Percentiles rank a stretch among this genome's conserved stretches.
phyloP scores from a whole-genome alignment of 92 coral and sea anemone species.

The Montipora capitata region DNA sequence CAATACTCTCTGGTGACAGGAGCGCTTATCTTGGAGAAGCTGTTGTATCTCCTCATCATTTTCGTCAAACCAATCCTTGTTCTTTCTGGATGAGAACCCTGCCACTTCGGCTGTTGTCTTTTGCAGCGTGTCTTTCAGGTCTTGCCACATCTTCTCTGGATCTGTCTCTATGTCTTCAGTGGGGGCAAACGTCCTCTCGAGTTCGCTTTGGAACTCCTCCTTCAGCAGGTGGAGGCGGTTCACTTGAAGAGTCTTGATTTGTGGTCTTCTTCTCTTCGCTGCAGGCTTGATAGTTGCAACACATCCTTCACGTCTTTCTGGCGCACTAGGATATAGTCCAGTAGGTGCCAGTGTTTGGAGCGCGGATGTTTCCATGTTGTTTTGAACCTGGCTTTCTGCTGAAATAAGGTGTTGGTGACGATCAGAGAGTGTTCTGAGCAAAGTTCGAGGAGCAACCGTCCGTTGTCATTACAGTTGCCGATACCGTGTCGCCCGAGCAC shows the following conservation, averaged over 20 bases:
- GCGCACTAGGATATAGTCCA: slow-evolving; percentile 40
- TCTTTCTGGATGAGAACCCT: slow-evolving; percentile 23
- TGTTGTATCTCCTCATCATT: neutral
- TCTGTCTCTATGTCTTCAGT: too few species aligned
- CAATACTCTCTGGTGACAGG: slow-evolving; percentile 12
- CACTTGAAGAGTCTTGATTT: too few species aligned
- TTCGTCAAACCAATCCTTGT: slow-evolving; percentile 44
- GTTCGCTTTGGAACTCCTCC: too few species aligned
- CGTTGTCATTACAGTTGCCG: neutral
- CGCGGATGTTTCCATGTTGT: slow-evolving; percentile 63
- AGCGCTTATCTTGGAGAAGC: slow-evolving; percentile 8
- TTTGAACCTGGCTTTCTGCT: slow-evolving; percentile 34
- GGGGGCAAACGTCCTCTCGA: too few species aligned
- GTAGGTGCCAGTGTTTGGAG: slow-evolving; percentile 66
- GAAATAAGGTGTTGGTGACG: slow-evolving; percentile 68
- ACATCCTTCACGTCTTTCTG: neutral
- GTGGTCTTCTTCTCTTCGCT: too few species aligned
- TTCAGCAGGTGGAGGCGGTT: too few species aligned
- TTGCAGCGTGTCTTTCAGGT: neutral
- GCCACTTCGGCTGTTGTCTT: slow-evolving; percentile 18
- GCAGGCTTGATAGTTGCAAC: neutral
- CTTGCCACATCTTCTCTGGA: too few species aligned
- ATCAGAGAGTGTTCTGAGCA: slow-evolving; percentile 47
- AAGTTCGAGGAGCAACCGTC: slow-evolving; percentile 1
- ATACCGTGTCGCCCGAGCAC: too few species aligned